phyloP scores from a whole-genome alignment of 2,113 vertebrate species.

The Stegastes partitus region DNA sequence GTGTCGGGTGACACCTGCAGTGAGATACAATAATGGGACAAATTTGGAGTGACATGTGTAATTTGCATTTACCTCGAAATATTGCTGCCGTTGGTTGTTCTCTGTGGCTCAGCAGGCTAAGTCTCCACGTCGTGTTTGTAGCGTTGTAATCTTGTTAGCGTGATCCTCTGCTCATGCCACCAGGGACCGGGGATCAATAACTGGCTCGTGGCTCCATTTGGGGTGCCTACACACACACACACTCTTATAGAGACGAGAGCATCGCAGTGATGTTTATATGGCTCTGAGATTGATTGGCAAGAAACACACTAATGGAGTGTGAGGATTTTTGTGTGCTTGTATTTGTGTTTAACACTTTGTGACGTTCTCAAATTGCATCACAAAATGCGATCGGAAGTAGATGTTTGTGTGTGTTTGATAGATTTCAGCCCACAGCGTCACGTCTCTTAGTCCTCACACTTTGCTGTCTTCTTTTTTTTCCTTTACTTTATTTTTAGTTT shows the following conservation, averaged over 20 bases:
- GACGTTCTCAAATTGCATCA: constrained; percentile 32
- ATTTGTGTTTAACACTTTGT: constrained; percentile 25
- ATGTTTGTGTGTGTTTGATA: not conserved
- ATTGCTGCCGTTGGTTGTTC: constrained; percentile 41
- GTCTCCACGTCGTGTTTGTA: constrained; percentile 60
- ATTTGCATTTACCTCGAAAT: constrained; percentile 60
- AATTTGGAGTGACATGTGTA: constrained; percentile 44
- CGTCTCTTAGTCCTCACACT: not conserved
- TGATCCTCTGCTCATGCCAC: constrained; percentile 72
- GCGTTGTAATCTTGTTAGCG: constrained; percentile 77
- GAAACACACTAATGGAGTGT: constrained; percentile 2
- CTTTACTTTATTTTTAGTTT: not conserved
- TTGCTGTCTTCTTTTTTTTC: not conserved
- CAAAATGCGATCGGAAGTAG: constrained; percentile 18
- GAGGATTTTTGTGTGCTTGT: not conserved
- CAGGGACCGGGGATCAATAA: constrained; percentile 74
- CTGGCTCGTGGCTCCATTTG: constrained; percentile 60
- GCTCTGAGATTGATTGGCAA: constrained; percentile 36
- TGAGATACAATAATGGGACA: constrained; percentile 43
- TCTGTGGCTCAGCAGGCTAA: constrained; percentile 65
- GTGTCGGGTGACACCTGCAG: constrained; percentile 40
- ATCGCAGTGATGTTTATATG: constrained; percentile 38
- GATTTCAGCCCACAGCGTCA: not conserved
- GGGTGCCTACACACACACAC: constrained; percentile 21
- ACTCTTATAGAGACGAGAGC: constrained; percentile 12